Percentiles rank a stretch among this genome's conserved stretches.
These are phyloP conservation scores for Cantharis rufa DNA, from an alignment of 2,888 invertebrate genomes.

Conservation along the genomic window DNA sequence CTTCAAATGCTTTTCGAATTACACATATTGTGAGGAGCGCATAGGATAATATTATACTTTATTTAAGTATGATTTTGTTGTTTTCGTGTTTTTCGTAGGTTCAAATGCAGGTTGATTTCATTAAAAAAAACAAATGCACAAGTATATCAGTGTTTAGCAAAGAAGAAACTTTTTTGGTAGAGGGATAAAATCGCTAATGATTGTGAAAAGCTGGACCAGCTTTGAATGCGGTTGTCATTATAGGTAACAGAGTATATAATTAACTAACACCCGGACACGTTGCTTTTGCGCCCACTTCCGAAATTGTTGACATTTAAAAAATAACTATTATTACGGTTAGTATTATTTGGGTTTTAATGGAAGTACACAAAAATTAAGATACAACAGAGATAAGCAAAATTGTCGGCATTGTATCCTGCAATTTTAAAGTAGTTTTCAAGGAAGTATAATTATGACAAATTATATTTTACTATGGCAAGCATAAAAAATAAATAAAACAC, in stretches of 20 bases:
- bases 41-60: too few species aligned
- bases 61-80: not conserved
- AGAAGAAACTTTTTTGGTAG: not conserved
- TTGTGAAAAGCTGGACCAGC: constrained; percentile 25
- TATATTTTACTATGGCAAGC: constrained; percentile 11
- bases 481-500: not conserved
- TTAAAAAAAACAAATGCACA: not conserved
- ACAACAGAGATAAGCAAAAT: constrained; percentile 34
- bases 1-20: too few species aligned
- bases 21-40: too few species aligned
- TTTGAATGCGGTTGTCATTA: constrained; percentile 25
- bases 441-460: constrained; percentile 26
- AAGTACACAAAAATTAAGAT: constrained; percentile 36
- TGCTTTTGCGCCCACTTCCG: constrained; percentile 27
- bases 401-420: constrained; percentile 32
- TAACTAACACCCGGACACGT: constrained; percentile 26
- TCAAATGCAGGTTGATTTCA: not conserved
- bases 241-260: constrained; percentile 28
- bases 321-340: constrained; percentile 28
- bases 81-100: not conserved
- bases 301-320: constrained; percentile 30
- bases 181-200: constrained; percentile 18
- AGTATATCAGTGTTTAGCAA: not conserved
- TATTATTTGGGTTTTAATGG: constrained; percentile 27
- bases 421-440: constrained; percentile 25